phyloP scores from a whole-genome alignment of 2,888 invertebrate species.

The Pammene fasciana region DNA sequence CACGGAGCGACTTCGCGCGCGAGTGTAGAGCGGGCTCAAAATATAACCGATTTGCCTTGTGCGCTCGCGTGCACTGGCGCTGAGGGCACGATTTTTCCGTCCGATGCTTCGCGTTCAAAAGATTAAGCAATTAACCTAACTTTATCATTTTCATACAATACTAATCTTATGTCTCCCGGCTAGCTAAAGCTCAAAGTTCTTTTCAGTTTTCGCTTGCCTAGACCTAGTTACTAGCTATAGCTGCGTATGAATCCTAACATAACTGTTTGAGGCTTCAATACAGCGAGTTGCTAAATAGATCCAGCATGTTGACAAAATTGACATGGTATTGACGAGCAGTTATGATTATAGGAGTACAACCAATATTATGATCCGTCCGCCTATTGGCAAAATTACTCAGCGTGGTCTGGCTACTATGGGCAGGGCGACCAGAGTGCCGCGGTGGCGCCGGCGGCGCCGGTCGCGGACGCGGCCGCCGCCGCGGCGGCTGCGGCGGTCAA shows the following conservation, averaged over 20 bases:
- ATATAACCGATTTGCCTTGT: no score
- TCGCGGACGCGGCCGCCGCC: conserved; percentile 61
- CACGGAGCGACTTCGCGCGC: no score
- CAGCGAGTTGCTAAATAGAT: conserved; percentile 28
- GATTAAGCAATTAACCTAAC: neutral
- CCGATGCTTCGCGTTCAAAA: no score
- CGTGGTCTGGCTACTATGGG: conserved; percentile 90
- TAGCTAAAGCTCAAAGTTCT: conserved; percentile 9
- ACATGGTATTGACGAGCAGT: conserved; percentile 53
- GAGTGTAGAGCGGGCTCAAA: no score
- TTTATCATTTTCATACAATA: neutral
- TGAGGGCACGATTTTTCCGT: no score
- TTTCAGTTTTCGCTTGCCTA: conserved; percentile 14
- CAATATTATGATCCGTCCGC: conserved; percentile 92
- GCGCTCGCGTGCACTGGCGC: no score
- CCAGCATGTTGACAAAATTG: conserved; percentile 23
- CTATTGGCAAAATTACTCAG: conserved; percentile 94
- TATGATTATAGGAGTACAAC: conserved; percentile 84
- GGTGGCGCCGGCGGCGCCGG: conserved; percentile 52
- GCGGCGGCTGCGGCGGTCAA: conserved; percentile 66
- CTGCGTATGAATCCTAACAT: conserved; percentile 36
- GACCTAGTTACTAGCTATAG: conserved; percentile 25
- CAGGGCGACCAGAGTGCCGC: conserved; percentile 85
- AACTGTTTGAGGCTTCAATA: conserved; percentile 43
- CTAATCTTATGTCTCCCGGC: neutral